Percentiles rank a stretch among this genome's conserved stretches.
Evolutionary conservation across 2,113 vertebrate species (phyloP).

Genomic region (Typhlomys cinereus): DNA sequence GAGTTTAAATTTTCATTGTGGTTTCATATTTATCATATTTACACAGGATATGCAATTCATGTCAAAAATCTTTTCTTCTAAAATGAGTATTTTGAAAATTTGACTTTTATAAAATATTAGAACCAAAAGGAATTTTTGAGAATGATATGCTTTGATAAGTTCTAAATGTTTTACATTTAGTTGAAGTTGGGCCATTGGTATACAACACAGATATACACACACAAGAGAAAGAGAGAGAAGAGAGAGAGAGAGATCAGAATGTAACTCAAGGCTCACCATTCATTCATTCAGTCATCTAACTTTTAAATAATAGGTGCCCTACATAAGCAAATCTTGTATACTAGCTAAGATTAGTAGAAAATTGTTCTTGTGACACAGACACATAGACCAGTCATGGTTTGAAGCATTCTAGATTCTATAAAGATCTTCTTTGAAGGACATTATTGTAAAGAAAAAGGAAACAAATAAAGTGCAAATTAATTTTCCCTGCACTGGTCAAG

Average conservation of each 20-base stretch:
- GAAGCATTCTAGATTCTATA: not conserved
- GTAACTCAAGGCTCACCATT: not conserved
- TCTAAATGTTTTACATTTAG: slow-evolving; percentile 38
- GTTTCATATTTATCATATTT: not conserved
- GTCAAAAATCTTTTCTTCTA: not conserved
- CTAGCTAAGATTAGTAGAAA: not conserved
- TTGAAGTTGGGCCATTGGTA: not conserved
- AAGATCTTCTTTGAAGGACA: not conserved
- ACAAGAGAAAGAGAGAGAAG: too few species aligned
- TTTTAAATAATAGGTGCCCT: slow-evolving; percentile 25
- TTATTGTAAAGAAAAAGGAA: not conserved
- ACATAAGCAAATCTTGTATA: not conserved
- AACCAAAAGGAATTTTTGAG: slow-evolving; percentile 15
- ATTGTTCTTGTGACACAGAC: not conserved
- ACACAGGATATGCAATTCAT: not conserved
- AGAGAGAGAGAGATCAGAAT: not conserved
- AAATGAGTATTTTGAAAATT: slow-evolving; percentile 27
- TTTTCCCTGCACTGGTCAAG: slow-evolving; percentile 20
- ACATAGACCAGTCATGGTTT: slow-evolving; percentile 12
- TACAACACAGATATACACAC: not conserved
- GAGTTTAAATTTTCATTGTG: slow-evolving; percentile 39
- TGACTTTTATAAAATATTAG: not conserved
- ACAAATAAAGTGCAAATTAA: not conserved
- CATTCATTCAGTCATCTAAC: not conserved
- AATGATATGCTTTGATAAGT: not conserved